Conservation (phyloP, 2,113 vertebrate genomes). For the Lycocorax pyrrhopterus region DNA sequence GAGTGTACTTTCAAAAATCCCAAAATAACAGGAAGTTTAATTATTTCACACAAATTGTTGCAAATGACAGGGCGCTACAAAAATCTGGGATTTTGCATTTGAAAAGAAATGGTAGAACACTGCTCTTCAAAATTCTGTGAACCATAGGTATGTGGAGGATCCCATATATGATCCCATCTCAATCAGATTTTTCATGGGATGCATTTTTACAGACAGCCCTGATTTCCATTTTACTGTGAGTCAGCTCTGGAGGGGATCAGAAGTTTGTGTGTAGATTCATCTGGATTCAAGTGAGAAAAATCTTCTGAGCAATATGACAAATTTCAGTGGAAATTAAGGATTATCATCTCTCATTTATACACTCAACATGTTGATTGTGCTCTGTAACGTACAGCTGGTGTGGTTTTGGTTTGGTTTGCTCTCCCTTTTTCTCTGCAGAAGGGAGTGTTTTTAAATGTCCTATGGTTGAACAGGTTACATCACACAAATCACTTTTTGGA, state of each 20-base stretch:
- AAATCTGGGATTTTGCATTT: background rate
- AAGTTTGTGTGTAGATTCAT: background rate
- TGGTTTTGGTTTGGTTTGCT: background rate
- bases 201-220: background rate
- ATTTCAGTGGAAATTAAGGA: background rate
- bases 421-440: background rate
- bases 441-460: background rate
- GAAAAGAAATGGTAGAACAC: background rate
- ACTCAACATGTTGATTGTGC: background rate
- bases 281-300: rapidly evolving
- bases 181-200: background rate
- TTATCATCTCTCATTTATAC: background rate
- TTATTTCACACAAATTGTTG: background rate
- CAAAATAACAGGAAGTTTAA: background rate
- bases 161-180: background rate
- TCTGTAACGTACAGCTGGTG: background rate
- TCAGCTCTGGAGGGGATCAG: background rate
- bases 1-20: background rate
- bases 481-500: background rate
- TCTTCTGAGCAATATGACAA: background rate
- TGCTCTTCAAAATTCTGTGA: background rate
- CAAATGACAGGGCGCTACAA: rapidly evolving
- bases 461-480: rapidly evolving
- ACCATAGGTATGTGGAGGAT: background rate
- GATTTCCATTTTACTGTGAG: background rate